These are phyloP conservation scores for Drosophila anceps DNA, from an alignment of 2,888 invertebrate species.

Conservation along the genomic window DNA sequence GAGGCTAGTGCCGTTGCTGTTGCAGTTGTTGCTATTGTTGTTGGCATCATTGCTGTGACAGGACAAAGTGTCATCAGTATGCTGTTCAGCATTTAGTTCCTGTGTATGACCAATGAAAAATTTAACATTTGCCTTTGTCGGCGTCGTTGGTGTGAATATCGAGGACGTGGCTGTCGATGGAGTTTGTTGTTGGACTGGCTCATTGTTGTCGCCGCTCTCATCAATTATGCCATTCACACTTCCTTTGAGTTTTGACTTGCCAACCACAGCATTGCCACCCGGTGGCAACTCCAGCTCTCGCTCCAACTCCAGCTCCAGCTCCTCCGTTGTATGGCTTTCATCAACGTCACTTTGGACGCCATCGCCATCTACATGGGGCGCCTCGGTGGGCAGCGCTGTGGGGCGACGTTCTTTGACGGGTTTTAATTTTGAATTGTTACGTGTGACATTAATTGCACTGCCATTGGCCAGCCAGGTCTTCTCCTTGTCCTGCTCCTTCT, in stretches of 20 bases:
- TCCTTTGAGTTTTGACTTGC: constrained; percentile 66
- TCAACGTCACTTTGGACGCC: constrained; percentile 3
- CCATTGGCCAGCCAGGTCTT: constrained; percentile 45
- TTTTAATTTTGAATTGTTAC: constrained; percentile 74
- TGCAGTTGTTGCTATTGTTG: constrained; percentile 62
- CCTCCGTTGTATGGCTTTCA: constrained; percentile 1
- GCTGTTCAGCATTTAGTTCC: constrained; percentile 64
- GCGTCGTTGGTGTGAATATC: constrained; percentile 36
- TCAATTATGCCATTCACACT: constrained; percentile 75
- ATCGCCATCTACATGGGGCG: constrained; percentile 61
- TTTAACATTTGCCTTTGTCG: constrained; percentile 65
- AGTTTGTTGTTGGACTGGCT: constrained; percentile 12
- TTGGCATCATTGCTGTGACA: constrained; percentile 67
- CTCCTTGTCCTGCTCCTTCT: constrained; percentile 11
- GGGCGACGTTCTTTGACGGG: constrained; percentile 82
- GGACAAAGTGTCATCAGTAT: constrained; percentile 58
- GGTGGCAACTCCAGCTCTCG: constrained; percentile 4
- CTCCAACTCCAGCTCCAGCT: constrained; percentile 5
- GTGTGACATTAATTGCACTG: constrained; percentile 67
- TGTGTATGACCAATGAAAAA: constrained; percentile 82
- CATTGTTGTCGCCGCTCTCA: constrained; percentile 50
- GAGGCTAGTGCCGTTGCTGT: constrained; percentile 17
- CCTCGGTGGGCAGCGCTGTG: constrained; percentile 79
- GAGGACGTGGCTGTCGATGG: constrained; percentile 37
- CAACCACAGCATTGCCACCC: constrained; percentile 35